These are phyloP conservation scores for Cebus imitator DNA, from an alignment of 2,113 vertebrate species.

Conservation along the genomic window DNA sequence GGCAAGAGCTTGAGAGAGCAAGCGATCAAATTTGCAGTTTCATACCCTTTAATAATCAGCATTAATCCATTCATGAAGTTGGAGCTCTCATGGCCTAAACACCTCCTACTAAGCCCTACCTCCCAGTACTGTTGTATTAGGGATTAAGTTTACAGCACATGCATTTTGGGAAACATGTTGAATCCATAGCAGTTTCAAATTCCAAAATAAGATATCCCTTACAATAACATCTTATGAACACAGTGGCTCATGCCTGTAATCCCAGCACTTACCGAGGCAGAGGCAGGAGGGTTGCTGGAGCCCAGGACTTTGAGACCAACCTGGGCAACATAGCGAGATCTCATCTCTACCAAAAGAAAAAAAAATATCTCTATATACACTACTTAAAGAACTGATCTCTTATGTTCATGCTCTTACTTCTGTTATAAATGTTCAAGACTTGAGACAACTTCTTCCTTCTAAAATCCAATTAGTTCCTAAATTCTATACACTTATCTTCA, in stretches of 20 bases:
- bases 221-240: neutral
- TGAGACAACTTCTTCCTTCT: neutral
- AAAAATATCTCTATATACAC: neutral
- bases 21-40: neutral
- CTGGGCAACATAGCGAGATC: no score
- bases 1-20: neutral
- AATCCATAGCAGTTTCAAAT: neutral
- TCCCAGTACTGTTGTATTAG: neutral
- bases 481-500: neutral
- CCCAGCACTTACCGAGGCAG: no score
- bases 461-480: neutral
- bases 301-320: no score
- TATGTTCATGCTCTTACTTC: neutral
- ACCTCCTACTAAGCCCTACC: neutral
- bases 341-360: no score
- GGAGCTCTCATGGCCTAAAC: neutral
- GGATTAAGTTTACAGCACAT: neutral
- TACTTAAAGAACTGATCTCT: neutral
- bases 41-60: neutral
- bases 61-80: neutral
- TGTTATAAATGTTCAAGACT: neutral
- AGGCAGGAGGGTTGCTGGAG: no score
- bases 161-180: neutral
- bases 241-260: no score
- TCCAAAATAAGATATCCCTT: neutral